phyloP scores from a whole-genome alignment of 2,797 vertebrate species.

The Manis crassicaudata region DNA sequence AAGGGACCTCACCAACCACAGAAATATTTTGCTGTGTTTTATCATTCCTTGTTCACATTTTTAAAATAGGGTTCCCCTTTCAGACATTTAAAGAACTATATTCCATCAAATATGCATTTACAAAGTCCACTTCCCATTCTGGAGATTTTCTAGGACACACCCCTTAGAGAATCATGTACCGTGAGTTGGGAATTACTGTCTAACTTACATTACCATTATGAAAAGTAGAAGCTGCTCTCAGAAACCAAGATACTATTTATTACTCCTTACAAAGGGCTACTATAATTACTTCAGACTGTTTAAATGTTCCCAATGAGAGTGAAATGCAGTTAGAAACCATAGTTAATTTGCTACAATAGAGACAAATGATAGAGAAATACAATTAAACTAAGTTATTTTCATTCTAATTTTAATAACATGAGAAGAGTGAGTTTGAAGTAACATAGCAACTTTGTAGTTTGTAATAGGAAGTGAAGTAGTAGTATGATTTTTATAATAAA shows the following conservation, averaged over 20 bases:
- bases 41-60: background rate
- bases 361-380: conserved; percentile 55
- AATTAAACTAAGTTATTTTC: conserved; percentile 60
- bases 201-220: background rate
- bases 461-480: conserved; percentile 9
- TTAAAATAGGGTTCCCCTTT: background rate
- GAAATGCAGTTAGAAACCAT: conserved; percentile 52
- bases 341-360: conserved; percentile 55
- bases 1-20: background rate
- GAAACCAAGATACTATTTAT: background rate
- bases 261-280: background rate
- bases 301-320: conserved; percentile 55
- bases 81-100: background rate
- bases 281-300: conserved; percentile 57
- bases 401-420: conserved; percentile 58
- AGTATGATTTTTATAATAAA: conserved; percentile 56
- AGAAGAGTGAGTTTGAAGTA: conserved; percentile 33
- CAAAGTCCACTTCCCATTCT: background rate
- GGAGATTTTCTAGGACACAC: background rate
- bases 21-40: background rate
- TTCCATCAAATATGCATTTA: background rate
- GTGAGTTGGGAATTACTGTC: background rate
- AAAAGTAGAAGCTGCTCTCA: conserved; percentile 21
- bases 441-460: conserved; percentile 28
- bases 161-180: background rate